phyloP scores from a whole-genome alignment of 1,140 invertebrate genomes.

The Calliphora vicina region DNA sequence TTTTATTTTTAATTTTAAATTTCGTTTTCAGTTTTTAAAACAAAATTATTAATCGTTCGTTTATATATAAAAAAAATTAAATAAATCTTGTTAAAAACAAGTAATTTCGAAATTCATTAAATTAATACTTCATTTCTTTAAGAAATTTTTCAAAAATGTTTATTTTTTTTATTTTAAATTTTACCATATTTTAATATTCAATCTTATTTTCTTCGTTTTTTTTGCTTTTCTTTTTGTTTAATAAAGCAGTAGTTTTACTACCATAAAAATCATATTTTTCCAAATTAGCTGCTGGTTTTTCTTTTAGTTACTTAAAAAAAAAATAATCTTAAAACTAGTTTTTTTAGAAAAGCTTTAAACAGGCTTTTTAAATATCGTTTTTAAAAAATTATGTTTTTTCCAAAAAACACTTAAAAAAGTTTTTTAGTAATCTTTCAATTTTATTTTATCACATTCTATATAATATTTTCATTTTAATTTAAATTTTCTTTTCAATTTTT shows the following conservation, averaged over 20 bases:
- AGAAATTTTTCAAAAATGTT: background rate
- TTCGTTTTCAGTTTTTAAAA: conserved; percentile 1
- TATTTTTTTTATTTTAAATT: background rate
- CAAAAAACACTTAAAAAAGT: conserved; percentile 21
- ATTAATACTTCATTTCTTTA: conserved; percentile 33
- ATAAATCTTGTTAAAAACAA: background rate
- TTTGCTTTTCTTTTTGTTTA: background rate
- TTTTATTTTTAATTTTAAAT: background rate
- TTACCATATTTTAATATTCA: conserved; percentile 2
- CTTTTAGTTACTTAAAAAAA: conserved; percentile 15
- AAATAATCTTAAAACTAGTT: background rate
- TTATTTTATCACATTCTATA: background rate
- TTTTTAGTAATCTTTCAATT: conserved; percentile 4
- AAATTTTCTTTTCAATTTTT: background rate
- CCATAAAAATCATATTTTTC: background rate
- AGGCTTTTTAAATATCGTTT: conserved; percentile 16
- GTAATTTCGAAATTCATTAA: conserved; percentile 4
- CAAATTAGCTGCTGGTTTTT: conserved; percentile 8
- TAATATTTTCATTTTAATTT: background rate
- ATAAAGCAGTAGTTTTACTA: conserved; percentile 28
- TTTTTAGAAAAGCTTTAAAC: conserved; percentile 14
- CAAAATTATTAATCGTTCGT: background rate
- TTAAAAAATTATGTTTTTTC: background rate
- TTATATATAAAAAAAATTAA: background rate
- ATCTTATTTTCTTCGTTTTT: background rate